Evolutionary conservation across 2,888 invertebrate genomes (phyloP), one percentile per base, ranked within the genome.

Genomic region (Nemapogon koenigi): DNA sequence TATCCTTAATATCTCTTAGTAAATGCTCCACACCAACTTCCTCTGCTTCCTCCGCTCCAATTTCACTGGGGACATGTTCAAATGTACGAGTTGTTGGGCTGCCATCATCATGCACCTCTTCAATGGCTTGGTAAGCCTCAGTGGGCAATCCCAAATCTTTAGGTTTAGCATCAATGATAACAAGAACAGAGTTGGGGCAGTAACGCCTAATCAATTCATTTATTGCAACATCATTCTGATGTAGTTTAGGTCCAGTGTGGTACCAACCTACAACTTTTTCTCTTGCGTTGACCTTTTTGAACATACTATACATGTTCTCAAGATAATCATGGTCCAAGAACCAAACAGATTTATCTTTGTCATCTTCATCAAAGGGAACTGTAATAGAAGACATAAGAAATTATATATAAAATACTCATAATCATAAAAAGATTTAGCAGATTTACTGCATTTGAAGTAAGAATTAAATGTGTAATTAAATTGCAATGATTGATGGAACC

Each of bases 321-420:
- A 99, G 79, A 62, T 99, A 99, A 73, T 99, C 99, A 71, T 98
- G 98, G 63, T 99, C 99, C 50, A 99, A 83, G 72, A 99, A 99
- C 98, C 99, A 99, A 1, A 99, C 98, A 13, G 91, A 91, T 69
- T 94, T 94, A 60, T 99, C 99, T 75, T 96, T 97, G 57, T 98
- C 97, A 81, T 99, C 99, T 78, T 99, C 99, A 82, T 99, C 99
- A 68, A 99, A 99, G 2, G 99, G 99, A 50, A 99, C 98, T 97
- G 72, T 45, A 86, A 84, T 49, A 37, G 49, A 48, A 42, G n/a
- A n/a, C n/a, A n/a, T n/a, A n/a, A n/a, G n/a, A n/a, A n/a, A n/a
- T n/a, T n/a, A n/a, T n/a, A n/a, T n/a, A n/a, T n/a, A n/a, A n/a
- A n/a, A n/a, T n/a, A n/a, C n/a, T n/a, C n/a, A n/a, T n/a, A n/a